Base-by-base conservation (phyloP, 2,797 vertebrate species). In the Crypturellus tataupa region DNA sequence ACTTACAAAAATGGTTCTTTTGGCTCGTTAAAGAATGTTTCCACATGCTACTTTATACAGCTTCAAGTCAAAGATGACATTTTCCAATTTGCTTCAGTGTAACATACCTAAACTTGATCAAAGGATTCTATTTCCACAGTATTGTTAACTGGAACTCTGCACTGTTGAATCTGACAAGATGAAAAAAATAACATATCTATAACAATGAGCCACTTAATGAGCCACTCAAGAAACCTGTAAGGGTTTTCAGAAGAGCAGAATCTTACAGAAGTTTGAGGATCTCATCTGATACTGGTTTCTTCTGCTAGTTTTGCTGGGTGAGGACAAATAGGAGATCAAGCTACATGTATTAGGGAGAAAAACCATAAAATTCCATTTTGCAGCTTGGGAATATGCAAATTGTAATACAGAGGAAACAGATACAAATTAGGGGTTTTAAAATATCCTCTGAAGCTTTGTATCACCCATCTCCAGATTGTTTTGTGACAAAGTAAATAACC, bases 1-100 rank as follows among this genome's bases (percentile, higher is more conserved):
- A 89, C 77, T 87, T 87, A 60, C 6, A 12, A 67, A 72, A 81
- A 69, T 44, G 27, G 76, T 63, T 85, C 42, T 46, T 46, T 64
- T 53, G 63, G 49, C 39, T 87, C 81, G 49, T 76, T 85, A 80
- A 77, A 87, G 63, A 84, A 79, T 81, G 73, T 90, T 87, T 87
- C 29, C 59, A 67, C 49, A 24, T 24, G 39, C 55, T 46, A 47
- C 63, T 67, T 93, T 63, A 53, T 21, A 83, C 2, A 86, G 83
- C 63, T 88, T 78, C 85, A 47, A 29, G 39, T 86, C 87, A 72
- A 8, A 49, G 46, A 76, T 72, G 59, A 44, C 46, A 39, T 84
- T 88, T 84, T 79, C 70, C 77, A 56, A 2, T 76, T 64, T 90
- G 42, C 14, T 86, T 81, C 67, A 67, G n/a, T 79, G 2, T 53